Base-by-base conservation (phyloP, 2,797 vertebrate species). In the Tauraco hartlaubi region DNA sequence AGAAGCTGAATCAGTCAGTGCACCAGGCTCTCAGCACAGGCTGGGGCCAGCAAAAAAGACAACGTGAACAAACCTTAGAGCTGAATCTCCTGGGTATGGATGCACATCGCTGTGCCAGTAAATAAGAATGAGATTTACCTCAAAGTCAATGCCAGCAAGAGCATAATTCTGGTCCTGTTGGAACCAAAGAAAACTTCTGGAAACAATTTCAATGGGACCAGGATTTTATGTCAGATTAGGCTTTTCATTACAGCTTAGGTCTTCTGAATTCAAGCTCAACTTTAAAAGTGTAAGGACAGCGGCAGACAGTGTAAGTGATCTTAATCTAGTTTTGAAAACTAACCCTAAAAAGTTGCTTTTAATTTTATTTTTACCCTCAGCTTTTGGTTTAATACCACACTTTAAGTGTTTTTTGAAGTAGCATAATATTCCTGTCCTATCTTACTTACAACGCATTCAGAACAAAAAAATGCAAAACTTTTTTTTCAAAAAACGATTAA, bases 361-460 rank as follows among this genome's bases (percentile, higher is more conserved):
- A 8, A 23, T 62, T 73, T 85, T 55, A 29, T 16, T 69, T 31
- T 59, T 82, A 59, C 11, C 12, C 29, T 46, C 52, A 26, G 16
- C 14, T 91, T 92, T 69, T 79, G 17, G 23, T 63, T 66, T 63
- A 79, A 76, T 4, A 69, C 9, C 3, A 9, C 5, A 29, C 16
- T 76, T 51, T 3, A 88, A 39, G 17, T 10, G 9, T 48, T 67
- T 29, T 43, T 77, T 85, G 4, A 85, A 90, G 39, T 2, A 67
- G 13, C 11, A 5, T 15, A 69, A 52, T 29, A 85, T 19, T 89
- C 31, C 35, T 58, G 8, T 46, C 22, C 52, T 39, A 48, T 29
- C 17, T 79, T 26, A 48, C 12, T 56, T 46, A 39, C 0, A 76
- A 12, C 1, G 2, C 2, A 1, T 35, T 81, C 66, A 82, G 46